Base-by-base conservation (phyloP, 2,113 vertebrate species). In the Lontra canadensis region DNA sequence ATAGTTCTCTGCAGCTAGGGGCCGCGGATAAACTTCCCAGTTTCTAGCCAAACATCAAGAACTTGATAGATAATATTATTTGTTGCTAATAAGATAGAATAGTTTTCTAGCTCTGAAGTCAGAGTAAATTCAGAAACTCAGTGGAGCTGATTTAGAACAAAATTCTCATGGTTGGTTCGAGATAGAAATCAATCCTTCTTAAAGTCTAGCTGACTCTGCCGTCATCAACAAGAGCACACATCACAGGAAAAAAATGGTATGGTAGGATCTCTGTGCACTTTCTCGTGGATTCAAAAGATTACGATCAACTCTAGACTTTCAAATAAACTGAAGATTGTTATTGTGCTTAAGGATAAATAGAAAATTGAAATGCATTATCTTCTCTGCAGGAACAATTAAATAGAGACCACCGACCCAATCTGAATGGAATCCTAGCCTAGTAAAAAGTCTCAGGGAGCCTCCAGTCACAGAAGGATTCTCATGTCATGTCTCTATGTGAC, bases 1-100 rank as follows among this genome's bases (percentile, higher is more conserved):
- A 85, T 59, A 92, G 15, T 95, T 88, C 92, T 94, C 61, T 74
- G 59, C 83, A 34, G 63, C 95, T 96, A 81, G 29, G 92, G 87
- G 83, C 80, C 92, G 42, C 49, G 29, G n/a, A 81, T 93, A 85
- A 95, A 88, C 71, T 49, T 95, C n/a, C 57, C 26, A 96, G 47
- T 84, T 90, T 71, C 69, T 47, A 85, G 83, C 39, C 57, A 97
- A 81, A 87, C 92, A 94, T 20, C 3, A 52, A 88, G 52, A 90
- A 76, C 63, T 93, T 92, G 39, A 1, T 49, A 81, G 69, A 73
- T 87, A 88, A 88, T 84, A 47, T 69, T 81, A 80, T 89, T 90
- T 95, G 42, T 94, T 55, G 63, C 80, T 61, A n/a, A 76, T 73
- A 87, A 88, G 11, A 11, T 20, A 59, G 29, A 31, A 7, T 25